Evolutionary conservation across 2,797 vertebrate species (phyloP), one percentile per base, ranked within the genome.

Genomic region (Pangasius sanitwongsei): DNA sequence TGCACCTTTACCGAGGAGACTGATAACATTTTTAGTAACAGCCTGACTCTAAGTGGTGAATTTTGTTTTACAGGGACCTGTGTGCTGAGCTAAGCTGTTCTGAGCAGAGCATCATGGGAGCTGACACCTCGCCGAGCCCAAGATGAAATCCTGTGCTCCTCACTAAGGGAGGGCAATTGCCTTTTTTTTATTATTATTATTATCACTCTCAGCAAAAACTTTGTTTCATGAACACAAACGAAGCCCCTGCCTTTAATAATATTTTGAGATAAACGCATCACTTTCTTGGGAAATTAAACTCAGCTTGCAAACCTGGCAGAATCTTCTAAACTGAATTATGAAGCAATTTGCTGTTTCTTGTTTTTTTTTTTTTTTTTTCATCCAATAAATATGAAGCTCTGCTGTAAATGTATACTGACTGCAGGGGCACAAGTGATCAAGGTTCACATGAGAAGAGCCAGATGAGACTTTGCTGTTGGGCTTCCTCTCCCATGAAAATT

Each of bases 61-160:
- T 80, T 57, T 61, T 85, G 80, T 91, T 81, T 88, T 59, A 59
- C 59, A 85, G 44, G 75, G 91, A 89, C 86, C 44, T 94, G 95
- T 95, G 89, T 94, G 97, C 97, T 97, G 97, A 98, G 94, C 93
- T 94, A 94, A 95, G 97, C 96, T 96, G 85, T 95, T 96, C 65
- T 95, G 93, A 94, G 91, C 90, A 93, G 93, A 93, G 92, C 91
- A 94, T 92, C 93, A 91, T 94, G 94, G 95, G 96, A 96, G 93
- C 94, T 94, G 94, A 90, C 94, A 93, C 92, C 93, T 92, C 91
- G 85, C 94, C 92, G 95, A 94, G 95, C 87, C 90, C 82, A 77
- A 94, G 90, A 95, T 96, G 94, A 96, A 96, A 96, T 97, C 95
- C 95, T 94, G 92, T 95, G 94, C 96, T 95, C 93, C 95, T 92